Base-by-base conservation (phyloP, 2,113 vertebrate genomes). In the Poeciliopsis turrubarensis region DNA sequence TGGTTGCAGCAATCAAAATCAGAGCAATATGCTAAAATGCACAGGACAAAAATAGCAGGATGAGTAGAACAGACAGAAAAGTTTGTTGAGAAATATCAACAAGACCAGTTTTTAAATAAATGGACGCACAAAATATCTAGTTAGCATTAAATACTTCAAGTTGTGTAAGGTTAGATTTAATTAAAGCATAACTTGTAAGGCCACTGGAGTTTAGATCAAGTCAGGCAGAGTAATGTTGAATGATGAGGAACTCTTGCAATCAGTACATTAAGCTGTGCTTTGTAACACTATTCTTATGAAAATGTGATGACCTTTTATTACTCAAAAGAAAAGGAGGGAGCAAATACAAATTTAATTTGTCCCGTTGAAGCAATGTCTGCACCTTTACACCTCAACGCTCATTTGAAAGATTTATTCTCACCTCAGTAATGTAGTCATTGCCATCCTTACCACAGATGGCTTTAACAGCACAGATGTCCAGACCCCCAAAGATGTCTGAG, bases 381-480 rank as follows among this genome's bases (percentile, higher is more conserved):
- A 10, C 0, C 54, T 51, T 22, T 3, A 68, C 30, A 47, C 1
- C 37, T 22, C 7, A 57, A n/a, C n/a, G 22, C 60, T 31, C 65
- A 61, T 64, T 64, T 68, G 4, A 61, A 11, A 61, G n/a, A 32
- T 27, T 22, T 19, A 39, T 37, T 44, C 87, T 95, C 91, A 98
- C 97, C 97, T 99, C 98, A 87, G 97, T 98, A 85, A 99, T 97
- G 90, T 99, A 98, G 94, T 99, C 98, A 86, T 97, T 99, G 61
- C 97, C 97, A 78, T 99, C 97, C 89, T 99, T 99, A 61, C 98
- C 98, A 77, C 98, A 97, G 15, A 98, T 96, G 87, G 97, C 97
- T 95, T 99, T 99, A 75, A 99, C 96, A 14, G 97, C 98, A 90
- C 98, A 99, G 94, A 99, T 96, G 68, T 99, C 98, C 90, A 99